These are phyloP conservation scores for Mus caroli DNA, from an alignment of 2,797 vertebrate species.

Conservation along the genomic window DNA sequence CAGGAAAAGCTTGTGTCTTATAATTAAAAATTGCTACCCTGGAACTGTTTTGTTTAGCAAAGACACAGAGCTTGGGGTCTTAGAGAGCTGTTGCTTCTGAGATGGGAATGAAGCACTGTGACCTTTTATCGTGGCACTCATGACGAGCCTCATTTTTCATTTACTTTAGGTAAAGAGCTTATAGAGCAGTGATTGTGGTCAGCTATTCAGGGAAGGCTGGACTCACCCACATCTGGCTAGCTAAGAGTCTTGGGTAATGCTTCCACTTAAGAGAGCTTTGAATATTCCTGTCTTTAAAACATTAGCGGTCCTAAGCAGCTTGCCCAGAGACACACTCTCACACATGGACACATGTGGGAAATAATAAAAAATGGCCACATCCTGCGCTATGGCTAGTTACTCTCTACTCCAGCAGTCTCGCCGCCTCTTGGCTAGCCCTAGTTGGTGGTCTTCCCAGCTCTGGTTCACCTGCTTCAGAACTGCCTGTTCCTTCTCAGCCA, in stretches of 20 bases:
- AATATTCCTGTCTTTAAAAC: conserved; percentile 35
- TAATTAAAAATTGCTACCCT: conserved; percentile 63
- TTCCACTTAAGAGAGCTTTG: conserved; percentile 54
- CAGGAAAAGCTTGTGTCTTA: conserved; percentile 7
- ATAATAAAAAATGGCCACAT: no score
- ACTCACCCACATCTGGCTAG: conserved; percentile 45
- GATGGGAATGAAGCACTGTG: conserved; percentile 63
- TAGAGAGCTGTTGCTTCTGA: conserved; percentile 53
- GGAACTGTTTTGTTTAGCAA: conserved; percentile 42
- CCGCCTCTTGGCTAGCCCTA: no score
- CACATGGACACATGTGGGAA: no score
- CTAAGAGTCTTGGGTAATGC: conserved; percentile 39
- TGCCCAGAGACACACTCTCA: neutral
- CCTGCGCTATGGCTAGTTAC: no score
- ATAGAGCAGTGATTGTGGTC: conserved; percentile 58
- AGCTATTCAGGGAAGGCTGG: conserved; percentile 41
- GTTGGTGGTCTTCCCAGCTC: no score
- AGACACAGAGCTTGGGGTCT: neutral
- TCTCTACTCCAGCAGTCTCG: no score
- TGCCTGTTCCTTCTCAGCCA: no score
- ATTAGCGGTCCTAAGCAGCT: conserved; percentile 33
- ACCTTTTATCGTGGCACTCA: conserved; percentile 65
- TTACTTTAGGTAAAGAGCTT: conserved; percentile 73
- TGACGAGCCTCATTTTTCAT: conserved; percentile 67
- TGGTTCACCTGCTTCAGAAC: no score